Evolutionary conservation across 2,797 vertebrate species (phyloP).

Genomic region (Taenioides sp.): DNA sequence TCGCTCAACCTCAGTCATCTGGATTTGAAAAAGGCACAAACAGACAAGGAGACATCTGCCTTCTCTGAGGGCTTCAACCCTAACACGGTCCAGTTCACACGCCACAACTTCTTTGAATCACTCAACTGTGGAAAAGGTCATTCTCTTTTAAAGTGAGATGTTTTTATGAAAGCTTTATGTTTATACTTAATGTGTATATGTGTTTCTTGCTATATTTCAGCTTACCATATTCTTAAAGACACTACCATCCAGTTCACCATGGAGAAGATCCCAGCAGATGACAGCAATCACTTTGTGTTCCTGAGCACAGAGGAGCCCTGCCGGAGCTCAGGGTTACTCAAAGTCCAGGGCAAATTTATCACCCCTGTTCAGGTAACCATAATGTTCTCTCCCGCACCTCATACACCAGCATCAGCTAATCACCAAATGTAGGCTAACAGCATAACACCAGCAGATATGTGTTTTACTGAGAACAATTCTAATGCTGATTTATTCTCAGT

Average conservation of each 20-base stretch:
- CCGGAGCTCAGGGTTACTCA: constrained; percentile 83
- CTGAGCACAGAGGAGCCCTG: constrained; percentile 80
- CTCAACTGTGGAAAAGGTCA: constrained; percentile 89
- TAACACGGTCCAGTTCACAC: constrained; percentile 89
- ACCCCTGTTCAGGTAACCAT: constrained; percentile 88
- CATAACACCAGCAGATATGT: not conserved
- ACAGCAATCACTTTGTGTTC: constrained; percentile 77
- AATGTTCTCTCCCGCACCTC: not conserved
- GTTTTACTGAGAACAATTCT: too few species aligned
- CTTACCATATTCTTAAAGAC: constrained; percentile 96
- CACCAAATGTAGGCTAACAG: too few species aligned
- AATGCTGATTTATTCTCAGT: too few species aligned
- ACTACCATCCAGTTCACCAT: constrained; percentile 93
- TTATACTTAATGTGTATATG: not conserved
- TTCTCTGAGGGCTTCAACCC: constrained; percentile 61
- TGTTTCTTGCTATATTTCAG: constrained; percentile 63
- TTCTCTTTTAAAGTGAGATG: constrained; percentile 21
- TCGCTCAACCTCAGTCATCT: constrained; percentile 88
- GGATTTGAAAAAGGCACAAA: constrained; percentile 65
- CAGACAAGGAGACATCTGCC: constrained; percentile 38
- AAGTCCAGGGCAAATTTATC: constrained; percentile 91
- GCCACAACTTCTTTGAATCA: constrained; percentile 94
- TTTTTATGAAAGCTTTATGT: not conserved
- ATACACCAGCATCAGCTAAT: too few species aligned
- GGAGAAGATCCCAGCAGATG: constrained; percentile 86